phyloP scores from a whole-genome alignment of 2,113 vertebrate species.

The Cathartes aura region DNA sequence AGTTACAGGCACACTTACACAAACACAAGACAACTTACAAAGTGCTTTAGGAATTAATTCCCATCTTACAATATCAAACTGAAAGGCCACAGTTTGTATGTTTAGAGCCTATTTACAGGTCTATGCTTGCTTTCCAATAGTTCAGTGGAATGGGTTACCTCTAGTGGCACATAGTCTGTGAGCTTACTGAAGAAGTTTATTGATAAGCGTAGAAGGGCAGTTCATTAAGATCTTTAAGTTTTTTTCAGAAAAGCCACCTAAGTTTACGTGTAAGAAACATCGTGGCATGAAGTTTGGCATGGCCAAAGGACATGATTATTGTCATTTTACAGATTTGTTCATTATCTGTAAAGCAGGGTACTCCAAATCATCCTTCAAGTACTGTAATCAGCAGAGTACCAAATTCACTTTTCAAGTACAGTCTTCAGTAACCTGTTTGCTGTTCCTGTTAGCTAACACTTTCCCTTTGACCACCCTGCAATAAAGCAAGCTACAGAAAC shows the following conservation, averaged over 20 bases:
- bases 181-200: neutral
- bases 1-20: neutral
- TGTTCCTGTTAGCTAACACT: neutral
- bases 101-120: neutral
- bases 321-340: neutral
- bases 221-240: neutral
- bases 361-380: neutral
- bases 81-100: neutral
- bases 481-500: neutral
- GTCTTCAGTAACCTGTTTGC: neutral
- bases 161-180: neutral
- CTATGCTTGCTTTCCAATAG: neutral
- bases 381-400: neutral
- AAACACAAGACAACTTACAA: neutral
- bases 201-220: neutral
- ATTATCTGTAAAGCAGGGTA: neutral
- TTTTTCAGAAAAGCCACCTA: neutral
- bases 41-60: neutral
- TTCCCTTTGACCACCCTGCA: neutral
- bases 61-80: neutral
- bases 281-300: neutral
- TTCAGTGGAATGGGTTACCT: neutral
- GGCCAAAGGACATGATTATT: neutral
- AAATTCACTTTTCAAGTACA: neutral
- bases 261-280: rapidly evolving